phyloP scores from a whole-genome alignment of 2,113 vertebrate species.

The Ctenomys sociabilis region DNA sequence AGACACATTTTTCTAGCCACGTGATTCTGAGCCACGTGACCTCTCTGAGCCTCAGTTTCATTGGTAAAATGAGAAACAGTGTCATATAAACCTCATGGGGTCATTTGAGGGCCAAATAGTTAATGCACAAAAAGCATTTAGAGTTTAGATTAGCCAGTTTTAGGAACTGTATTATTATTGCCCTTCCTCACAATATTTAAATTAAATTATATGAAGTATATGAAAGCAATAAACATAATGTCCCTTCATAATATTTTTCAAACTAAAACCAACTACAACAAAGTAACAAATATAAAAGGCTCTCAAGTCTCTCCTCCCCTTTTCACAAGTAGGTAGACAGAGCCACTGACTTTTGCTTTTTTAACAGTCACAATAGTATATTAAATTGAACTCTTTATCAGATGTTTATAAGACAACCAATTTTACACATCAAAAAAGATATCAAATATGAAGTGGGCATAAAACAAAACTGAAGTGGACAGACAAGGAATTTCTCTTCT shows the following conservation, averaged over 20 bases:
- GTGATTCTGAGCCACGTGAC: not conserved
- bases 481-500: constrained; percentile 58
- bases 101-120: constrained; percentile 28
- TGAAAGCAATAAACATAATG: not conserved
- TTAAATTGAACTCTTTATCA: not conserved
- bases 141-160: not conserved
- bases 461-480: constrained; percentile 81
- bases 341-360: not conserved
- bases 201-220: constrained; percentile 11
- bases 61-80: not conserved
- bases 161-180: constrained; percentile 6
- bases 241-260: constrained; percentile 43
- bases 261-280: constrained; percentile 15
- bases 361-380: not conserved
- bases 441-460: constrained; percentile 83
- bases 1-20: not conserved
- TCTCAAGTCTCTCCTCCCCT: not conserved
- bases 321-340: not conserved
- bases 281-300: not conserved
- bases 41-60: not conserved
- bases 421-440: constrained; percentile 86
- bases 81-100: not conserved
- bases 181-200: constrained; percentile 39
- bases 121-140: not conserved
- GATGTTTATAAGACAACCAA: not conserved